phyloP scores from a whole-genome alignment of 2,797 vertebrate genomes.

The Tangara arthus region DNA sequence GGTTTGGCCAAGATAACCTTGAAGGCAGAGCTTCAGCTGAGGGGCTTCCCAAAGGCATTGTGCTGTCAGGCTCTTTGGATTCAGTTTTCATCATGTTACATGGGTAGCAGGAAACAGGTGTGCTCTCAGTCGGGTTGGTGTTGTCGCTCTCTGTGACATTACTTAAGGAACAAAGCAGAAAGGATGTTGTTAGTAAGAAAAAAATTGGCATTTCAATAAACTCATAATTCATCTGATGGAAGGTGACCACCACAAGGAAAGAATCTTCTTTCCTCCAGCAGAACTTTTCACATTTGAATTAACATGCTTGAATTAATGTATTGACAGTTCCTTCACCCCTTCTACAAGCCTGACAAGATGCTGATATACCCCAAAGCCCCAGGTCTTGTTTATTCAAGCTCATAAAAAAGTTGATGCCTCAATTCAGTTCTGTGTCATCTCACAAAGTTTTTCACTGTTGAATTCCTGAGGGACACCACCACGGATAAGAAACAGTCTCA shows the following conservation, averaged over 20 bases:
- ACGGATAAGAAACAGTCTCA: background rate
- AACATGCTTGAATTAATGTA: background rate
- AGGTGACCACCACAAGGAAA: background rate
- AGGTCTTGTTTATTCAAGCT: background rate
- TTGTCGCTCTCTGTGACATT: conserved; percentile 80
- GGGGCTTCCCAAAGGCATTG: conserved; percentile 73
- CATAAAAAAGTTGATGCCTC: background rate
- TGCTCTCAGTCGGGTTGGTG: conserved; percentile 76
- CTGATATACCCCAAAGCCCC: background rate
- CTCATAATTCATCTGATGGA: background rate
- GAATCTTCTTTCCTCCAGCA: background rate
- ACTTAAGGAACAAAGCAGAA: conserved; percentile 68
- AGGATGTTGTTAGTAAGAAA: background rate
- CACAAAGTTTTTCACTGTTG: background rate
- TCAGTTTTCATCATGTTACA: conserved; percentile 81
- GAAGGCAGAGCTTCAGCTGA: conserved; percentile 78
- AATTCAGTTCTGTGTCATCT: background rate
- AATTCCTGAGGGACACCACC: background rate
- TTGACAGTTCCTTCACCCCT: background rate
- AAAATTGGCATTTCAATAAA: background rate
- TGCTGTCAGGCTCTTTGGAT: conserved; percentile 71
- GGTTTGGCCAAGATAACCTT: conserved; percentile 93
- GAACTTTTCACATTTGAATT: conserved; percentile 1
- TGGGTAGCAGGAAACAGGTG: conserved; percentile 84
- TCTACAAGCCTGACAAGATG: conserved; percentile 9